Conservation (phyloP, 2,113 vertebrate species). For the Climacteris rufus region DNA sequence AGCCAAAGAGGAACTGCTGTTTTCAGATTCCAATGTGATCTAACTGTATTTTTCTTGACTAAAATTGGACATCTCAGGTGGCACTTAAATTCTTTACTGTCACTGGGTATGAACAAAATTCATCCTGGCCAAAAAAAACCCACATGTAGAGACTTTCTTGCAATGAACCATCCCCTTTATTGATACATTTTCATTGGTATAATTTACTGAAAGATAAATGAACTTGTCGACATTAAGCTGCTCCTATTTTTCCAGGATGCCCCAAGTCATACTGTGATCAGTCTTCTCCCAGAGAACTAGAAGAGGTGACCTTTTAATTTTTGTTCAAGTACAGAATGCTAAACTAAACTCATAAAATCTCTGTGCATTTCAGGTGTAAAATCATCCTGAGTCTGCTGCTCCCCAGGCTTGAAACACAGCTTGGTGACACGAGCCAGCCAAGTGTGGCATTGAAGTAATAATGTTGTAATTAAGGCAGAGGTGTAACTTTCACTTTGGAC, state of each 20-base stretch:
- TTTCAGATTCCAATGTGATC: background rate
- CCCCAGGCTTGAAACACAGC: background rate
- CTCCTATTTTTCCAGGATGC: background rate
- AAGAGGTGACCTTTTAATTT: conserved; percentile 21
- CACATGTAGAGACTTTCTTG: background rate
- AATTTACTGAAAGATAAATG: conserved; percentile 14
- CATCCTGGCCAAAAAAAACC: background rate
- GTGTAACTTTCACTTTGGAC: background rate
- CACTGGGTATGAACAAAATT: background rate
- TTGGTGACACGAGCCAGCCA: background rate
- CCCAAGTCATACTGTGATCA: background rate
- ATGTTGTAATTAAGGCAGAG: background rate
- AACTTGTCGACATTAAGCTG: background rate
- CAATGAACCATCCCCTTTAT: background rate
- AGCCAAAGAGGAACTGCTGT: background rate
- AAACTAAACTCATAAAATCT: background rate
- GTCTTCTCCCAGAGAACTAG: background rate
- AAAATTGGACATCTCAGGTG: background rate
- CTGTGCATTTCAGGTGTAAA: background rate
- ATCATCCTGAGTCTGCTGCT: background rate
- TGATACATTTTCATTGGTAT: background rate
- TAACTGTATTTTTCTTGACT: background rate
- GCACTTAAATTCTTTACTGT: background rate
- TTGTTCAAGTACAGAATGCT: background rate
- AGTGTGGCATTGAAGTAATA: background rate